Base-by-base conservation (phyloP, 1,140 invertebrate species). In the Adelges cooleyi region DNA sequence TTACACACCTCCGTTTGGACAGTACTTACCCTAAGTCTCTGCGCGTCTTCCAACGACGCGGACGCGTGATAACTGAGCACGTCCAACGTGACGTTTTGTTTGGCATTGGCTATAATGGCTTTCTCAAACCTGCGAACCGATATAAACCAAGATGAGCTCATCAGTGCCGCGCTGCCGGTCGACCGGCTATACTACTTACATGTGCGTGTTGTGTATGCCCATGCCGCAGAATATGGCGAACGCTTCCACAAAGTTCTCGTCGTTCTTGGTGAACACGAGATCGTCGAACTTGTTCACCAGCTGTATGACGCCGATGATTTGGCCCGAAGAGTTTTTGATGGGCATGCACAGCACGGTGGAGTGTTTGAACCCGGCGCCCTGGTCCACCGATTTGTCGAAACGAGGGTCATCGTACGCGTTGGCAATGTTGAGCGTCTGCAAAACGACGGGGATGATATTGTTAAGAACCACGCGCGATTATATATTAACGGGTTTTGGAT, bases 201-300 rank as follows among this genome's bases (percentile, higher is more conserved):
- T 95, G 73, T 93, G 88, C 44, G 92, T 95, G 75, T 97, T 96
- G 77, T 94, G 89, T 62, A 97, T 95, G 27, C 93, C 93, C 89
- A 98, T 93, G 22, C 94, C 94, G 77, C 92, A 95, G 77, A 97
- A 98, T 70, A 98, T 95, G 62, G 92, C 90, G 77, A 98, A 98
- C 1, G 93, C 92, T 77, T 96, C 89, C 49, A 94, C 89, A 71
- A 92, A 91, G 74, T 92, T 92, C 73, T 94, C 90, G 72, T 94
- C 90, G 74, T 92, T 93, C 75, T 89, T 89, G 44, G 89, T 91
- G 72, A 93, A 93, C 15, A 85, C 80, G 52, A 91, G 77, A 65
- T 87, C 86, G 75, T 94, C 86, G 73, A 94, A 89, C 79, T 96
- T 95, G 75, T 96, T 95, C 40, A 95, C 84, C 46, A 95, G 77